Percentiles rank a stretch among this genome's conserved stretches.
Conservation (phyloP, 2,797 vertebrate genomes). For the Sebastes trivittatus region DNA sequence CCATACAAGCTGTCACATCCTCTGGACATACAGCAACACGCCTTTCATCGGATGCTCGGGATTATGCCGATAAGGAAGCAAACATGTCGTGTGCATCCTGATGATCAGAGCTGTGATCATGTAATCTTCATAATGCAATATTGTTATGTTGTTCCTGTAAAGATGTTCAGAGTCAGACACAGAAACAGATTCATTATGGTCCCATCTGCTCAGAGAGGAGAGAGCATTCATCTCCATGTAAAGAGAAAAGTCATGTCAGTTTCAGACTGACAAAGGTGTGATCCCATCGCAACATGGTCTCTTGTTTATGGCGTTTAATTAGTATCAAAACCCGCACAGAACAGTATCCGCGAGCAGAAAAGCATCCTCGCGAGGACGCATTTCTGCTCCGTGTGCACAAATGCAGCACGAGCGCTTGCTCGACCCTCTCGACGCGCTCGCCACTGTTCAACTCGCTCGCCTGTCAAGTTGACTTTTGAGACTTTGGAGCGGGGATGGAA, state of each 20-base stretch:
- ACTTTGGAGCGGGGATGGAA: too few species aligned
- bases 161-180: neutral
- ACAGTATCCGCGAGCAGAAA: too few species aligned
- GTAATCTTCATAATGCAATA: neutral
- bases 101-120: neutral
- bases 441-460: too few species aligned
- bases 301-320: too few species aligned
- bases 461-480: too few species aligned
- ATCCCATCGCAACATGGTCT: neutral
- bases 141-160: neutral
- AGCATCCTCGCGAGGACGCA: too few species aligned
- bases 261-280: neutral
- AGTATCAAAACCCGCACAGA: too few species aligned
- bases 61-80: neutral
- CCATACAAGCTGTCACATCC: conserved; percentile 35
- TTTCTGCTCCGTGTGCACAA: too few species aligned
- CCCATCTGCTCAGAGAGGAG: neutral
- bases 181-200: neutral
- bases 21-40: conserved; percentile 30
- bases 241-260: neutral
- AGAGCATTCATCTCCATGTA: neutral
- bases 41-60: neutral
- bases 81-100: conserved; percentile 21
- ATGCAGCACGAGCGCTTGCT: too few species aligned
- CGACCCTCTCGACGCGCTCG: too few species aligned